Conservation (phyloP, 2,888 invertebrate genomes). For the Zonitis immaculata region DNA sequence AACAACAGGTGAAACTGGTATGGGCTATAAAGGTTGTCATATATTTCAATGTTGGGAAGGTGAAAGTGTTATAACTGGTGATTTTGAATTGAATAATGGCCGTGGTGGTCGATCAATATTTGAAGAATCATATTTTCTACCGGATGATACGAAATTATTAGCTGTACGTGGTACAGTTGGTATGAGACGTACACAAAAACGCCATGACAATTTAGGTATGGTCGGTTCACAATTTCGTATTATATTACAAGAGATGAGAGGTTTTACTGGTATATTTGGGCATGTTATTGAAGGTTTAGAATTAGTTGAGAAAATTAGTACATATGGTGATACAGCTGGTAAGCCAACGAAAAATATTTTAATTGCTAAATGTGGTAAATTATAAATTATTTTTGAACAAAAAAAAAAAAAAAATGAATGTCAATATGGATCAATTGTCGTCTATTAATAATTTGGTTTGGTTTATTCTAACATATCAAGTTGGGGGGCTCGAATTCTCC, state of each 20-base stretch:
- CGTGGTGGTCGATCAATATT: slow-evolving; percentile 73
- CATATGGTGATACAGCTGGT: slow-evolving; percentile 71
- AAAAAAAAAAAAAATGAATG: slow-evolving; percentile 14
- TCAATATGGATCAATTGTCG: too few species aligned
- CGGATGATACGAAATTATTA: slow-evolving; percentile 72
- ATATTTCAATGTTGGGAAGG: slow-evolving; percentile 81
- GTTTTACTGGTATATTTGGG: slow-evolving; percentile 78
- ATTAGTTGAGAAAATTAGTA: slow-evolving; percentile 71
- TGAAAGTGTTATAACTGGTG: slow-evolving; percentile 76
- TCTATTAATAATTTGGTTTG: too few species aligned
- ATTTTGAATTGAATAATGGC: slow-evolving; percentile 76
- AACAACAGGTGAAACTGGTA: slow-evolving; percentile 67
- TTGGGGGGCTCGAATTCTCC: not conserved
- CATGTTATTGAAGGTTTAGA: slow-evolving; percentile 76
- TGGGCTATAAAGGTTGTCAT: slow-evolving; percentile 73
- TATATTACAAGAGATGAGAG: slow-evolving; percentile 75
- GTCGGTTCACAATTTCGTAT: slow-evolving; percentile 83
- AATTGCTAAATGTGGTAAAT: slow-evolving; percentile 71
- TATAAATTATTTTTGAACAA: slow-evolving; percentile 51
- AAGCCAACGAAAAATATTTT: slow-evolving; percentile 71
- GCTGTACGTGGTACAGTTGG: slow-evolving; percentile 75
- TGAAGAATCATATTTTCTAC: slow-evolving; percentile 73
- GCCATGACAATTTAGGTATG: slow-evolving; percentile 73
- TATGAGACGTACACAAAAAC: slow-evolving; percentile 75
- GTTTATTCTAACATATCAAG: not conserved